phyloP scores from a whole-genome alignment of 1,140 invertebrate species.

The Philaenus spumarius region DNA sequence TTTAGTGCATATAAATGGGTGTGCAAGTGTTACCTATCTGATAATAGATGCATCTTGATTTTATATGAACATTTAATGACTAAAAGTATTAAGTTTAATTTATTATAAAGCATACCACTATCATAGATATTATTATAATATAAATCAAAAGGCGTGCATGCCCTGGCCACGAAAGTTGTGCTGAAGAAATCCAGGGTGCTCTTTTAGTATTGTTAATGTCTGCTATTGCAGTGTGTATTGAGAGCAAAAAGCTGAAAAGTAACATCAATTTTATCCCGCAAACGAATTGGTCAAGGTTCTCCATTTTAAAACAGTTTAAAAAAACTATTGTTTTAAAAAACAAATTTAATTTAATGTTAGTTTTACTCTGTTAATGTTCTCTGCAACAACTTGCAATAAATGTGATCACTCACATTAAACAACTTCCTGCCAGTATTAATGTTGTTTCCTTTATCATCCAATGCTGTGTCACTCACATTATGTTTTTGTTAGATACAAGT shows the following conservation, averaged over 20 bases:
- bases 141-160: conserved; percentile 7
- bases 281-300: conserved; percentile 1
- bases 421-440: conserved; percentile 9
- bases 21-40: conserved; percentile 11
- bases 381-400: too few relatives aligned
- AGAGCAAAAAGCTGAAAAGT: not conserved
- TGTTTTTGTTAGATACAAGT: too few relatives aligned
- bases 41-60: not conserved
- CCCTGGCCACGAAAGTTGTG: too few relatives aligned
- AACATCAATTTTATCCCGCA: not conserved
- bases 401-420: conserved; percentile 17
- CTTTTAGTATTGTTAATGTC: not conserved
- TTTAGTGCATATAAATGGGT: conserved; percentile 1
- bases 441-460: not conserved
- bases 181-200: conserved; percentile 7
- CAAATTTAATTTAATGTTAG: conserved; percentile 7
- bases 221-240: not conserved
- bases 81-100: not conserved
- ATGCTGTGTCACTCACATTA: too few relatives aligned
- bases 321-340: not conserved
- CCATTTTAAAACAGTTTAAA: not conserved
- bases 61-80: conserved; percentile 8
- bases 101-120: not conserved
- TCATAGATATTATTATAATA: conserved; percentile 2
- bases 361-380: conserved; percentile 5